Base-by-base conservation (phyloP, 2,113 vertebrate genomes). In the Leucopsar rothschildi region DNA sequence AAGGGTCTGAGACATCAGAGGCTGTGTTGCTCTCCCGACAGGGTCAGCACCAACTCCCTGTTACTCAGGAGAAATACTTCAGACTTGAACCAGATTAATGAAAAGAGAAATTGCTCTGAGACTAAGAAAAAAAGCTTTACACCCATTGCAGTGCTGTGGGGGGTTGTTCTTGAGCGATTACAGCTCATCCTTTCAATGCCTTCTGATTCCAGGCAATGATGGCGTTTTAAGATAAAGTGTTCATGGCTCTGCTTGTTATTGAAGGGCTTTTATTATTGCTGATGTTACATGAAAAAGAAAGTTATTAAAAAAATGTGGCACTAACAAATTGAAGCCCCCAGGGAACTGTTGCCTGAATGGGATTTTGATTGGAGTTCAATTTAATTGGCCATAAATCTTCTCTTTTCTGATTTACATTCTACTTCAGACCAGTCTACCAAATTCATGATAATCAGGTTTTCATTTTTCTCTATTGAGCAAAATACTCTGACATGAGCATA, bases 311-410 rank as follows among this genome's bases (percentile, higher is more conserved):
- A 97, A 96, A 86, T 31, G 75, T 97, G 94, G 88, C 84, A 72
- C 80, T 93, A 97, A 97, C 89, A 95, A 94, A 96, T 97, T 93
- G 92, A 93, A 96, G 86, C 88, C 96, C 82, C 90, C 25, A 31
- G 92, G 96, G 96, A 96, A 90, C 93, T 88, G 83, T 94, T 97
- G 79, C 63, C 88, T 91, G 96, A 97, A 95, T 96, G 88, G 82
- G 93, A 92, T 96, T 96, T 96, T 97, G 96, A 97, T 96, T 97
- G 94, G 95, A 96, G 93, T 94, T 96, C 94, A 93, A 91, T 96
- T 95, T 97, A 97, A 97, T 97, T 96, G 96, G 83, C 86, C 77
- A 93, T 96, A 95, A 95, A 95, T 97, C 96, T 93, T 95, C 70
- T 49, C 2, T 0, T 93, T 95, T 92, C 88, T 93, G 97, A 96